Evolutionary conservation across 2,113 vertebrate genomes (phyloP).

Genomic region (Calypte anna): DNA sequence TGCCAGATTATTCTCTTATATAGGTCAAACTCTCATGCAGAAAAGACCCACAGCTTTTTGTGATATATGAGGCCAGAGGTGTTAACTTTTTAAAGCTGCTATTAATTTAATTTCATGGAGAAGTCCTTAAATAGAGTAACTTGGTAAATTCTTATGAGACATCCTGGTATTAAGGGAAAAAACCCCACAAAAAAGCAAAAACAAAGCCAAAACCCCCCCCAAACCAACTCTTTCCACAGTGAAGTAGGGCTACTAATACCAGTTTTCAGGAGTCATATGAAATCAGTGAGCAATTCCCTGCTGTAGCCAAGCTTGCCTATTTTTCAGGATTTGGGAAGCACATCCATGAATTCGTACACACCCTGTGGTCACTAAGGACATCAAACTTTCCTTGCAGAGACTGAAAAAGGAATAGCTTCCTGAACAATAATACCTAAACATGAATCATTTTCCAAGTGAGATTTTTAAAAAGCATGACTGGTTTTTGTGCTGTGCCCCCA

Average conservation of each 20-base stretch:
- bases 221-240: background rate
- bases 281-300: background rate
- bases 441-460: background rate
- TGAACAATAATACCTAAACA: background rate
- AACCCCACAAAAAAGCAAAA: too few species aligned
- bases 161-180: background rate
- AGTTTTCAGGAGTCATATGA: background rate
- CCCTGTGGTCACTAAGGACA: background rate
- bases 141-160: background rate
- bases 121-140: slow-evolving; percentile 21
- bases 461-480: background rate
- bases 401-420: accelerated
- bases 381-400: background rate
- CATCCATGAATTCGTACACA: accelerated
- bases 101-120: slow-evolving; percentile 25
- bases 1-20: slow-evolving; percentile 7
- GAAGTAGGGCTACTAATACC: background rate
- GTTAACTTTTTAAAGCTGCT: background rate
- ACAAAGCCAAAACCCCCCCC: too few species aligned
- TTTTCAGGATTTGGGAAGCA: background rate
- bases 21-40: slow-evolving; percentile 17
- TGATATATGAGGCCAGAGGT: background rate
- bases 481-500: background rate
- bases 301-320: background rate
- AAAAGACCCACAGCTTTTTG: background rate